Evolutionary conservation across 2,797 vertebrate genomes (phyloP).

Genomic region (Mormyrops attenuatus): DNA sequence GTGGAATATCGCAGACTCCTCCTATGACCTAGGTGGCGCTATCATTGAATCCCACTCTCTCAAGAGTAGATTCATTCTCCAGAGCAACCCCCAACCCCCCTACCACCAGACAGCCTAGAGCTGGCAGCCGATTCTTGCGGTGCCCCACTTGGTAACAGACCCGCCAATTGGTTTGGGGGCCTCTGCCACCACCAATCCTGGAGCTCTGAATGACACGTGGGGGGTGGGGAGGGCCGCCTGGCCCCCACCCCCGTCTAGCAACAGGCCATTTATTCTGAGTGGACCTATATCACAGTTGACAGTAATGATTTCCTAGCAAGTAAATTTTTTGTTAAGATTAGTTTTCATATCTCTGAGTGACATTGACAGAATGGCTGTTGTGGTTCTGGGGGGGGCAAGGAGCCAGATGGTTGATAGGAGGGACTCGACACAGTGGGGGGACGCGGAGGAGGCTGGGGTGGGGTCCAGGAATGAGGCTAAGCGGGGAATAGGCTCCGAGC

Average conservation of each 20-base stretch:
- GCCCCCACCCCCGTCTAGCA: slow-evolving; percentile 48
- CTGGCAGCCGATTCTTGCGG: slow-evolving; percentile 54
- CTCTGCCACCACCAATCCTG: slow-evolving; percentile 58
- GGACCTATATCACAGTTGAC: slow-evolving; percentile 33
- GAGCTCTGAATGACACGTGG: slow-evolving; percentile 62
- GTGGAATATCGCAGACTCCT: neutral
- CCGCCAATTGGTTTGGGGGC: slow-evolving; percentile 55
- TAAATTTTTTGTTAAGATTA: slow-evolving; percentile 40
- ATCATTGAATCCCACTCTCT: slow-evolving; percentile 29
- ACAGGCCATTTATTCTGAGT: slow-evolving; percentile 48
- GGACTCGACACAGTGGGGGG: slow-evolving; percentile 16
- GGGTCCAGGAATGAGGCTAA: slow-evolving; percentile 19
- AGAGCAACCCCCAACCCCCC: slow-evolving; percentile 60
- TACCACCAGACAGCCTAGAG: slow-evolving; percentile 47
- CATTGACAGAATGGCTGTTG: slow-evolving; percentile 39
- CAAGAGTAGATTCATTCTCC: slow-evolving; percentile 65
- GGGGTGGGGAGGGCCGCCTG: slow-evolving; percentile 49
- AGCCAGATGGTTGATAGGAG: slow-evolving; percentile 34
- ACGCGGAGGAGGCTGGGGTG: neutral
- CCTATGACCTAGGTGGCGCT: neutral
- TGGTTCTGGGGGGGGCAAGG: slow-evolving; percentile 28
- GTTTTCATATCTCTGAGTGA: slow-evolving; percentile 47
- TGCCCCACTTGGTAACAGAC: slow-evolving; percentile 52
- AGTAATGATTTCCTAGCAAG: slow-evolving; percentile 44
- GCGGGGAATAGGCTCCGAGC: neutral